Base-by-base conservation (phyloP, 2,888 invertebrate genomes). In the Macrophya alboannulata region DNA sequence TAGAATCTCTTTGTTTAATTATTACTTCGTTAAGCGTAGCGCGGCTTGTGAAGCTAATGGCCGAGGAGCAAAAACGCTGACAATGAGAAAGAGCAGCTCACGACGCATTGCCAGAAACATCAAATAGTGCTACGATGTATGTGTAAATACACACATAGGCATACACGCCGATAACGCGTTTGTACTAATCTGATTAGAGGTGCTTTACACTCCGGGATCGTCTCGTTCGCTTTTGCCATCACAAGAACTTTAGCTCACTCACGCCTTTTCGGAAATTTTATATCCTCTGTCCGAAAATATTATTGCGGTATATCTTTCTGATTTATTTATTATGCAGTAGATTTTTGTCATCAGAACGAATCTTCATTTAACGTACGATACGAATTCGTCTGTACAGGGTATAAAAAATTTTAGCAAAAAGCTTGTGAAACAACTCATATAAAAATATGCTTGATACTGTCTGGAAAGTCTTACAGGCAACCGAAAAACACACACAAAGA, bases 1-100 rank as follows among this genome's bases (percentile, higher is more conserved):
- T 12, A 25, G 9, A 25, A 25, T 25, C 1, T 62, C 25, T 62
- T 12, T 21, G 62, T 12, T 9, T 25, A 62, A 62, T 25, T 62
- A 21, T 62, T 62, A 25, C 55, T 55, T 55, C 55, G 55, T n/a
- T 15, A 55, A 55, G 4, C 55, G 6, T 55, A 17, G 4, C 17
- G n/a, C 4, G 55, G 8, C 45, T 37, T 21, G 45, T 21, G 45
- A 25, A 17, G 43, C 74, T 45, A 48, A 43, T 40, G 12, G 74
- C n/a, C 8, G 10, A 76, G 17, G 43, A 10, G 48, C 21, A 51
- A 76, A 76, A 51, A 76, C n/a, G 76, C 43, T 31, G 76, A 76
- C 25, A 12, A 31, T 25, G 5, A 62, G 72, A 21, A 43, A n/a
- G n/a, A 72, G 10, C n/a, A 40, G 72, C 37, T 72, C n/a, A 72